Base-by-base conservation (phyloP, 2,797 vertebrate genomes). In the Falco concolor region DNA sequence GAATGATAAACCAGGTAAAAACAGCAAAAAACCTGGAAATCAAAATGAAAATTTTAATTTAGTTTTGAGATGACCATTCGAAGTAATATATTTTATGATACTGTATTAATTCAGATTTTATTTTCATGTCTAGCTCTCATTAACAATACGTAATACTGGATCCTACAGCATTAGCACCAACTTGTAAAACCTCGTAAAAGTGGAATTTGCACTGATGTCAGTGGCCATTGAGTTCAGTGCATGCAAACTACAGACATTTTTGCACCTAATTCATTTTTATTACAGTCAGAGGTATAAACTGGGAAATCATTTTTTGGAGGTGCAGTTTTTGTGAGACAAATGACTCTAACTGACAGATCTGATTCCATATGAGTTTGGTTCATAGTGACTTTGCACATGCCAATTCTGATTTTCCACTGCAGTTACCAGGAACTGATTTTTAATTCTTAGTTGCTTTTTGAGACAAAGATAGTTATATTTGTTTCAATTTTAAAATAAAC, bases 401-500 rank as follows among this genome's bases (percentile, higher is more conserved):
- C 7, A 32, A 3, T 89, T 90, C 10, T 72, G 56, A n/a, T 19
- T 91, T 86, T 84, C 23, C 22, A 7, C 34, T 63, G 17, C 24
- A 57, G 47, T 72, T 81, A 34, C 38, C 42, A 56, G 38, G 30
- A 88, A 61, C 16, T 40, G 23, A 30, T 70, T 79, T 91, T 76
- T 60, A 88, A 50, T 83, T 89, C 21, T 53, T 79, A 38, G 4
- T 77, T 92, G 10, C 17, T 59, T 63, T 94, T 74, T 93, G 78
- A 95, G 45, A 42, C 27, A 47, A 79, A 70, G 13, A 12, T 5
- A 63, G 68, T 87, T 91, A 77, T 69, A 79, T 93, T 97, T 96
- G 32, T 94, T 96, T 97, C 80, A 84, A 83, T 94, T 85, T 91
- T 91, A 63, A 92, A 78, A 94, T 81, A 87, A 96, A 96, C 28